Conservation (phyloP, 2,888 invertebrate genomes). For the Hyles lineata region DNA sequence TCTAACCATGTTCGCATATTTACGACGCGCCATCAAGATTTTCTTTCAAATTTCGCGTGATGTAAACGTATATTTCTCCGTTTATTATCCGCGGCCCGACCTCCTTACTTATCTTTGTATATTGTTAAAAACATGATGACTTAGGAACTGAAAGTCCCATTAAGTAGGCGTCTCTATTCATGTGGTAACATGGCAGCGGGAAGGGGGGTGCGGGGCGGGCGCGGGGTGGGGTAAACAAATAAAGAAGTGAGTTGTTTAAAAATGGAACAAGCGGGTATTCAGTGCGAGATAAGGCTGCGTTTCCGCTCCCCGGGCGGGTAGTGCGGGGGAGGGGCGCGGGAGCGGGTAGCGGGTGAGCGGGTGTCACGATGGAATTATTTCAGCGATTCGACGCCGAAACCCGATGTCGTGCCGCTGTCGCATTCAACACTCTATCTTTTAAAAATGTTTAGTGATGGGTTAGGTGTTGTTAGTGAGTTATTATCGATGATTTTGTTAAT, state of each 20-base stretch:
- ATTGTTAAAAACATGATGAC: conserved; percentile 84
- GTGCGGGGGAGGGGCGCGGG: conserved; percentile 39
- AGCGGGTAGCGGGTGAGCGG: conserved; percentile 41
- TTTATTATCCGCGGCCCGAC: conserved; percentile 80
- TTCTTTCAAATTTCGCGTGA: conserved; percentile 66
- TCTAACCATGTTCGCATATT: conserved; percentile 60
- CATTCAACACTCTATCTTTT: conserved; percentile 82
- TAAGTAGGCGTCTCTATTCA: conserved; percentile 83
- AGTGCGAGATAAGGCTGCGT: conserved; percentile 81
- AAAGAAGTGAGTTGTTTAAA: conserved; percentile 84
- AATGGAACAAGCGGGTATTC: conserved; percentile 83
- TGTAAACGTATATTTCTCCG: conserved; percentile 73
- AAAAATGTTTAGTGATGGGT: conserved; percentile 74
- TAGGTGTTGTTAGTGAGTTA: conserved; percentile 15
- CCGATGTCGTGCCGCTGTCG: conserved; percentile 78
- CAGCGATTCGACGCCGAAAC: conserved; percentile 79
- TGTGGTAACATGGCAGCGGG: conserved; percentile 74
- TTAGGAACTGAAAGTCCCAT: conserved; percentile 84
- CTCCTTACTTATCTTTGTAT: conserved; percentile 77
- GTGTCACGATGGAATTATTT: conserved; percentile 80
- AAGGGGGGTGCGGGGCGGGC: conserved; percentile 53
- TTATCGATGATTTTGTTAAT: conserved; percentile 30
- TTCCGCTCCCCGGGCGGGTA: conserved; percentile 72
- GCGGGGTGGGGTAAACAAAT: conserved; percentile 74
- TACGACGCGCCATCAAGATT: conserved; percentile 73